Conservation (phyloP, 2,113 vertebrate species). For the Damaliscus lunatus region DNA sequence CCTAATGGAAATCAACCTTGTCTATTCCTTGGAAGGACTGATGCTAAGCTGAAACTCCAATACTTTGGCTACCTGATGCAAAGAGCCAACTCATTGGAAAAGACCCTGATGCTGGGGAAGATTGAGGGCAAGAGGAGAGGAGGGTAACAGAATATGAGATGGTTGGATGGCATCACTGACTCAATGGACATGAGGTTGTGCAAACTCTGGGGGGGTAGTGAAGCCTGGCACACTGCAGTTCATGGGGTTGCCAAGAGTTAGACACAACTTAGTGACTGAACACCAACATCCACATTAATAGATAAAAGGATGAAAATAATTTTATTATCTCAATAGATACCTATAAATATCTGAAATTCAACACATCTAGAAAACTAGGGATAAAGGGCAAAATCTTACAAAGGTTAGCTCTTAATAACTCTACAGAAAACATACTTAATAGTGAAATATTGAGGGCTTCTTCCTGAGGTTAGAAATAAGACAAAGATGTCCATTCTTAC, state of each 20-base stretch:
- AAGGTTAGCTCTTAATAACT: not conserved
- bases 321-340: not conserved
- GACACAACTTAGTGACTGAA: not conserved
- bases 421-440: not conserved
- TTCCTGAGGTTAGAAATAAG: not conserved
- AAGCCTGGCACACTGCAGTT: not conserved
- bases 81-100: not conserved
- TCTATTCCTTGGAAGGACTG: not conserved
- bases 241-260: not conserved
- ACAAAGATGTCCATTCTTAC: not conserved
- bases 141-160: not conserved
- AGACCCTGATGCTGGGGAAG: not conserved
- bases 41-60: not conserved
- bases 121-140: not conserved
- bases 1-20: not conserved
- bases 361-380: not conserved
- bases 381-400: not conserved
- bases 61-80: not conserved
- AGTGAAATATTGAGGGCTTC: not conserved
- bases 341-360: conserved; percentile 19
- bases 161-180: not conserved
- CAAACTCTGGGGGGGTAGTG: not conserved
- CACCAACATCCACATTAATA: not conserved
- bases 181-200: not conserved
- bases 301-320: conserved; percentile 3